Evolutionary conservation across 2,797 vertebrate genomes (phyloP).

Genomic region (Stomatorhinus walkeri): DNA sequence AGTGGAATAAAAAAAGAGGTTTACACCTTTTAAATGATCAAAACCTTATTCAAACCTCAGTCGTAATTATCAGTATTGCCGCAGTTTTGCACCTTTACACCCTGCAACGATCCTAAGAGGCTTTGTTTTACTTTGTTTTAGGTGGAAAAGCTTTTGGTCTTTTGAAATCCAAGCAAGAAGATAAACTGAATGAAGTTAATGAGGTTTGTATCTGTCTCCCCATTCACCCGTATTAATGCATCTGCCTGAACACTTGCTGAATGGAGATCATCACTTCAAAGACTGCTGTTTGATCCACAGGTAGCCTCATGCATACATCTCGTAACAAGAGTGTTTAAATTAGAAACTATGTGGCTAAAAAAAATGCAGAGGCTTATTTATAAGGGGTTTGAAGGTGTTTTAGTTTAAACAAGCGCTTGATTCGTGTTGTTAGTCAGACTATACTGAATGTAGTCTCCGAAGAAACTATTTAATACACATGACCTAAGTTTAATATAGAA

Average conservation of each 20-base stretch:
- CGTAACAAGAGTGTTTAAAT: not conserved
- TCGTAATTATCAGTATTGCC: not conserved
- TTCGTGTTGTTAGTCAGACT: not conserved
- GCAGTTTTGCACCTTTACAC: not conserved
- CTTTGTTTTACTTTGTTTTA: slow-evolving; percentile 29
- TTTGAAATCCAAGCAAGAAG: slow-evolving; percentile 67
- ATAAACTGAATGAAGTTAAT: slow-evolving; percentile 62
- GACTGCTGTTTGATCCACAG: not conserved
- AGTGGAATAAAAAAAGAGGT: not conserved
- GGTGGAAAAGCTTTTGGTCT: slow-evolving; percentile 67
- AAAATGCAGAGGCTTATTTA: not conserved
- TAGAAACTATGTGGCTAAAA: not conserved
- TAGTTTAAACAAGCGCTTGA: not conserved
- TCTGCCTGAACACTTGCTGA: not conserved
- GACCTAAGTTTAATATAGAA: not conserved
- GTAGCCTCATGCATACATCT: not conserved
- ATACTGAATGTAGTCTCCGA: not conserved
- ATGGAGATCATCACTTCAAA: not conserved
- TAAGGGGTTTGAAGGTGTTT: not conserved
- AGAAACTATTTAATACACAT: not conserved
- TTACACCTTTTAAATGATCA: not conserved
- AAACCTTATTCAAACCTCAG: not conserved
- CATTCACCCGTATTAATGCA: not conserved
- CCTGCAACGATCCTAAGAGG: not conserved
- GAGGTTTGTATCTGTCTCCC: slow-evolving; percentile 47